Percentiles rank a stretch among this genome's conserved stretches.
Conservation (phyloP, 2,888 invertebrate species). For the Cephus rjabovi region DNA sequence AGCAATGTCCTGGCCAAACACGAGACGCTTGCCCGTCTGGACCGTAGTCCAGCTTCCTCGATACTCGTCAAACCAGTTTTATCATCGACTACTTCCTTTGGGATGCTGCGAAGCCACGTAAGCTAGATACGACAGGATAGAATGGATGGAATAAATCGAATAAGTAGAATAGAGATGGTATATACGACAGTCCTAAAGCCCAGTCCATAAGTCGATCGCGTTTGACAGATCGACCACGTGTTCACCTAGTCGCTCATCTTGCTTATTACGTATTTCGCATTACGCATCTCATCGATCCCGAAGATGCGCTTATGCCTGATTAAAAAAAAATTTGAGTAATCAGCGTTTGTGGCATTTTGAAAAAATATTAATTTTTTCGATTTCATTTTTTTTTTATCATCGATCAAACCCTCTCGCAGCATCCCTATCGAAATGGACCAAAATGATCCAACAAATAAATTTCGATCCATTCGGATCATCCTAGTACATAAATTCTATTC, state of each 20-base stretch:
- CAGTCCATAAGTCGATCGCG: not conserved
- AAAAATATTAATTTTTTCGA: too few species aligned
- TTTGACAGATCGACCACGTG: not conserved
- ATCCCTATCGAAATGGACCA: too few species aligned
- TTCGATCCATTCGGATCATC: too few species aligned
- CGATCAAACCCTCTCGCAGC: too few species aligned
- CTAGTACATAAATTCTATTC: too few species aligned
- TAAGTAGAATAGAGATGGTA: conserved; percentile 9
- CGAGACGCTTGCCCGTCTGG: conserved; percentile 40
- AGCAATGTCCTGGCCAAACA: conserved; percentile 35
- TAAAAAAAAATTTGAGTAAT: too few species aligned
- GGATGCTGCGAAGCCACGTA: conserved; percentile 32
- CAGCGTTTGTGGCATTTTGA: too few species aligned
- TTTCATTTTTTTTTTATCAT: too few species aligned
- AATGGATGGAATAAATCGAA: conserved; percentile 6
- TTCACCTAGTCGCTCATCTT: not conserved
- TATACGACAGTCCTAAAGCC: not conserved
- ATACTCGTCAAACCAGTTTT: conserved; percentile 66
- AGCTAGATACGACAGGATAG: not conserved
- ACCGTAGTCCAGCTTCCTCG: conserved; percentile 44
- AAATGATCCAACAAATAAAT: too few species aligned
- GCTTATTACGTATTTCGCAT: not conserved
- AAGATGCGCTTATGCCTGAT: too few species aligned
- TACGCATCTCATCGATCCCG: not conserved
- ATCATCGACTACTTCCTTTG: conserved; percentile 55